These are phyloP conservation scores for Ostrea denselamellosa DNA, from an alignment of 1,140 invertebrate genomes.

Conservation along the genomic window DNA sequence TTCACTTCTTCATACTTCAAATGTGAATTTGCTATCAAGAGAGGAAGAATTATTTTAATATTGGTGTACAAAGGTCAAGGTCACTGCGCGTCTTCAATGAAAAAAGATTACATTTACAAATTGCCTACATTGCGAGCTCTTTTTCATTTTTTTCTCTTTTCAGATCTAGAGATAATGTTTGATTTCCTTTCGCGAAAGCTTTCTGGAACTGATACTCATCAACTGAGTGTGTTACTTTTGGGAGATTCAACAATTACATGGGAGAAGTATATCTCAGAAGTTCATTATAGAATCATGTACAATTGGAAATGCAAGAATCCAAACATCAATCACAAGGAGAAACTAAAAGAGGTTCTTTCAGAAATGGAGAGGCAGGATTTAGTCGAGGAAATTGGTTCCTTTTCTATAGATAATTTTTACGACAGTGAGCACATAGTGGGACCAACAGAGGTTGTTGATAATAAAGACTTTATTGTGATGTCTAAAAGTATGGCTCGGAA, in stretches of 20 bases:
- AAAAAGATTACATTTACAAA: no score
- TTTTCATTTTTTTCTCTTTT: background rate
- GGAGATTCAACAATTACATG: background rate
- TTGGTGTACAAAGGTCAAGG: no score
- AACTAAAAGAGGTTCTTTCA: background rate
- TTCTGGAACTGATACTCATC: background rate
- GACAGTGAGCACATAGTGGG: background rate
- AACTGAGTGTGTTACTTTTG: background rate
- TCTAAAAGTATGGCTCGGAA: background rate
- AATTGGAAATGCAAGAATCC: background rate
- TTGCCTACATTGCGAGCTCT: no score
- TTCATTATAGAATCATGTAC: background rate
- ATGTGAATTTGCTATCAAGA: no score
- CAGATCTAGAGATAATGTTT: background rate
- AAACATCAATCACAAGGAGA: background rate
- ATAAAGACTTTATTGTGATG: background rate
- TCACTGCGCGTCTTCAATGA: no score
- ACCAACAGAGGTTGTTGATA: background rate
- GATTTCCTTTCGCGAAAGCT: background rate
- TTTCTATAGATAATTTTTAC: background rate
- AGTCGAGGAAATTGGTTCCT: background rate
- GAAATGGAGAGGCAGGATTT: background rate
- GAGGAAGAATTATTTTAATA: no score
- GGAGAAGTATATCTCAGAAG: background rate
- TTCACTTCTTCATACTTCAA: no score